Evolutionary conservation across 2,113 vertebrate species (phyloP).

Genomic region (Antigone vipio): DNA sequence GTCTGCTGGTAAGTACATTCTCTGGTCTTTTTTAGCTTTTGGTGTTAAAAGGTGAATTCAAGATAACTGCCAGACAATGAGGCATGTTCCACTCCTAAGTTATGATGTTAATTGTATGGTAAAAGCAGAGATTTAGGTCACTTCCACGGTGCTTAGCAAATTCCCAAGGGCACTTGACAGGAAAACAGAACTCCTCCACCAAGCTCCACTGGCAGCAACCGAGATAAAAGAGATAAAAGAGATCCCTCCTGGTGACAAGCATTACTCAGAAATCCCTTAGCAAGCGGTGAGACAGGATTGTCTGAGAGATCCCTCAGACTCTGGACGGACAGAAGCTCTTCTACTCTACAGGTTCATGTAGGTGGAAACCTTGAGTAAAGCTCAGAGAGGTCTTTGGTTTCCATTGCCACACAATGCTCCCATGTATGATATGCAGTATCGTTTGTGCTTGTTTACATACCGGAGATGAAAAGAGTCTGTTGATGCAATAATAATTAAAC

Average conservation of each 20-base stretch:
- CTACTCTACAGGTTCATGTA: neutral
- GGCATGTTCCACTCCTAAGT: neutral
- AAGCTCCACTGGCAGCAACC: neutral
- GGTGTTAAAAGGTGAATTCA: neutral
- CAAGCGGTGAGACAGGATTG: neutral
- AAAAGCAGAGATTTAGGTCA: conserved; percentile 40
- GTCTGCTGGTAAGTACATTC: neutral
- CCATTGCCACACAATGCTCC: neutral
- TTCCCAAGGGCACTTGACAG: conserved; percentile 2
- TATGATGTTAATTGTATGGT: conserved; percentile 5
- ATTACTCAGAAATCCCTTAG: conserved; percentile 26
- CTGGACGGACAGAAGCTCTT: neutral
- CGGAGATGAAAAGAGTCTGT: neutral
- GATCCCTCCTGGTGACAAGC: conserved; percentile 19
- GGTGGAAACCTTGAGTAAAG: neutral
- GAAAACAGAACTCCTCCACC: neutral
- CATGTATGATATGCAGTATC: rapidly evolving
- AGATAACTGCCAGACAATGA: conserved; percentile 10
- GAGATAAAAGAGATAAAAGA: conserved; percentile 47
- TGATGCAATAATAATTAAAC: neutral
- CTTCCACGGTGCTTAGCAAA: conserved; percentile 1
- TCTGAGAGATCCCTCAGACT: neutral
- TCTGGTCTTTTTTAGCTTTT: neutral
- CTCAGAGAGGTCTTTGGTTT: neutral
- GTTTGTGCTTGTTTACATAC: neutral